These are phyloP conservation scores for Phorcus lineatus DNA, from an alignment of 2,888 invertebrate genomes.

Conservation along the genomic window DNA sequence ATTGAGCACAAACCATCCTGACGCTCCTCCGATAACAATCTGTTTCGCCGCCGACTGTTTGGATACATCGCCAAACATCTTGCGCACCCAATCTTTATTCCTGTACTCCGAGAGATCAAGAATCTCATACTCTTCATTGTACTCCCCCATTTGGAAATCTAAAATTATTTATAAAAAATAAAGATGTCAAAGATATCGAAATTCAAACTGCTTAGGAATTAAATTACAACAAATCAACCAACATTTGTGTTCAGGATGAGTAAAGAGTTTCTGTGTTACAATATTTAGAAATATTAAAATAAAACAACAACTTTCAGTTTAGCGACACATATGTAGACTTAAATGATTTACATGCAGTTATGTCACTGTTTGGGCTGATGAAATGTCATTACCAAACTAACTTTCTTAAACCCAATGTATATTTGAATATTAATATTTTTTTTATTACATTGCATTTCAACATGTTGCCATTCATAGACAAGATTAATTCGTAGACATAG, in stretches of 20 bases:
- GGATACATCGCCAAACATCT: slow-evolving; percentile 81
- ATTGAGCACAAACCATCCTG: slow-evolving; percentile 85
- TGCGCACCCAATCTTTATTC: slow-evolving; percentile 46
- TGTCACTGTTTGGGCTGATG: too few species aligned
- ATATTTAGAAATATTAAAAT: background rate
- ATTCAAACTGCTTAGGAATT: background rate
- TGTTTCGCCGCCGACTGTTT: slow-evolving; percentile 91
- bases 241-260: background rate
- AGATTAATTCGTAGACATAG: too few species aligned
- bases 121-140: slow-evolving; percentile 48
- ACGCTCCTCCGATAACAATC: slow-evolving; percentile 88
- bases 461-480: too few species aligned
- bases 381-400: too few species aligned
- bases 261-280: background rate
- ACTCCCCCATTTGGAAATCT: slow-evolving; percentile 25
- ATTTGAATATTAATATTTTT: too few species aligned
- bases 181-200: background rate
- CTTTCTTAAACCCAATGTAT: too few species aligned
- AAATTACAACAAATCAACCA: background rate
- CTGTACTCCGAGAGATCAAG: slow-evolving; percentile 44
- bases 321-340: too few species aligned
- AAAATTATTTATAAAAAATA: background rate
- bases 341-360: too few species aligned
- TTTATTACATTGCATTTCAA: too few species aligned
- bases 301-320: background rate